phyloP scores from a whole-genome alignment of 2,888 invertebrate genomes.

The Anoplius nigerrimus region DNA sequence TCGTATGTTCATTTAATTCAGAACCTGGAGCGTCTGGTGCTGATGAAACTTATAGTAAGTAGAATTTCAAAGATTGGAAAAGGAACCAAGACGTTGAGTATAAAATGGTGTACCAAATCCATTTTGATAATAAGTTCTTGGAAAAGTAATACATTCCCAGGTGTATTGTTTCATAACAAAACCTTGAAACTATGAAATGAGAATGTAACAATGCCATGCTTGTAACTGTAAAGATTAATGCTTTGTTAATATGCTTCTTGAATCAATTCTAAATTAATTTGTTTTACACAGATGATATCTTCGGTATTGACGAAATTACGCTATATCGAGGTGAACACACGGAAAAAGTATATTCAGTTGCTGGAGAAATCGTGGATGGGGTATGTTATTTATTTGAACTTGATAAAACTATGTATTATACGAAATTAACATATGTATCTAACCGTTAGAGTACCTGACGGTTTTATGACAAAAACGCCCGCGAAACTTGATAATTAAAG shows the following conservation, averaged over 20 bases:
- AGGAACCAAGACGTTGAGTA: conserved; percentile 65
- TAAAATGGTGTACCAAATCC: conserved; percentile 46
- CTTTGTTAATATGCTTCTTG: neutral
- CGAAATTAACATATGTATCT: too few species aligned
- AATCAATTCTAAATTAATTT: neutral
- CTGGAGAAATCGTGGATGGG: conserved; percentile 96
- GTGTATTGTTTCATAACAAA: neutral
- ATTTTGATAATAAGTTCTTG: conserved; percentile 63
- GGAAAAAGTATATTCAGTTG: conserved; percentile 91
- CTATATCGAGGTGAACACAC: conserved; percentile 92
- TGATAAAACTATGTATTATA: too few species aligned
- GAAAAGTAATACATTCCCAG: conserved; percentile 54
- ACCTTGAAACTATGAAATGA: conserved; percentile 13
- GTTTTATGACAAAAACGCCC: too few species aligned
- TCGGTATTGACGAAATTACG: conserved; percentile 95
- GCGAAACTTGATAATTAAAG: too few species aligned
- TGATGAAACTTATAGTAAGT: conserved; percentile 85
- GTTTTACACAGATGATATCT: conserved; percentile 84
- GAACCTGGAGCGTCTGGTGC: conserved; percentile 78
- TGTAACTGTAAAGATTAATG: neutral
- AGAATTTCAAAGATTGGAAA: neutral
- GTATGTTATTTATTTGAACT: conserved; percentile 80
- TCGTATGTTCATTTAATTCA: conserved; percentile 89
- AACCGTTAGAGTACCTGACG: too few species aligned
- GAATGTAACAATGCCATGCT: conserved; percentile 5